These are phyloP conservation scores for Phaedon cochleariae DNA, from an alignment of 2,888 invertebrate species.

Conservation along the genomic window DNA sequence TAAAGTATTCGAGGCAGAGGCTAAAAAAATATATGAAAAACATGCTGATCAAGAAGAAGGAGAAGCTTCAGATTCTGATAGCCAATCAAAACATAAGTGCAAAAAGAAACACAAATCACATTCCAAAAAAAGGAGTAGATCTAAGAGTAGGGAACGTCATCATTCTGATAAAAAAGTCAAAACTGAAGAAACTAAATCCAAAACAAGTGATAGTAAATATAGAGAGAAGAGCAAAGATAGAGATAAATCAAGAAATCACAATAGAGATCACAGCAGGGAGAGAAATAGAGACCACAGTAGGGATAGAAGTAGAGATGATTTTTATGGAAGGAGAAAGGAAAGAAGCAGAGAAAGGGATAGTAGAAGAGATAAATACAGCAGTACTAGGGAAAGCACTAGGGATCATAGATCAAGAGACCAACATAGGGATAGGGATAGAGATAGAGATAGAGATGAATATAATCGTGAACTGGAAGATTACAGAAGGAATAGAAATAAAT, in stretches of 20 bases:
- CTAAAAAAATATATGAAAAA: constrained; percentile 71
- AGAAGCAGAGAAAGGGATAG: constrained; percentile 23
- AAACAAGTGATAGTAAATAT: constrained; percentile 34
- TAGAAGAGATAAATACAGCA: constrained; percentile 29
- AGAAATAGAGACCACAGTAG: constrained; percentile 32
- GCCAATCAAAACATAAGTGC: constrained; percentile 24
- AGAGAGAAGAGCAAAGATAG: constrained; percentile 37
- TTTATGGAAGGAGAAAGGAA: constrained; percentile 22
- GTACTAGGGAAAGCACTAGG: constrained; percentile 32
- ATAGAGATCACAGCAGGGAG: constrained; percentile 27
- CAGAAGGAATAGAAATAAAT: constrained; percentile 51
- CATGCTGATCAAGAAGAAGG: constrained; percentile 66
- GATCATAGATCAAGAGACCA: constrained; percentile 42
- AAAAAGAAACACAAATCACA: constrained; percentile 48
- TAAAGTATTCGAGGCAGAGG: constrained; percentile 71
- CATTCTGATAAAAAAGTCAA: constrained; percentile 22
- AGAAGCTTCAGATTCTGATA: constrained; percentile 42
- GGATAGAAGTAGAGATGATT: constrained; percentile 34
- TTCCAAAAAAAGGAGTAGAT: constrained; percentile 39
- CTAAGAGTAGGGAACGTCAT: constrained; percentile 32
- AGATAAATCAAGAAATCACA: background rate
- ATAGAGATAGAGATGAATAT: constrained; percentile 50
- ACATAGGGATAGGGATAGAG: constrained; percentile 44
- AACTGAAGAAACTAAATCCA: constrained; percentile 20
- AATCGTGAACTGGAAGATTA: constrained; percentile 55